Base-by-base conservation (phyloP, 2,113 vertebrate species). In the Hippocampus mohnikei region DNA sequence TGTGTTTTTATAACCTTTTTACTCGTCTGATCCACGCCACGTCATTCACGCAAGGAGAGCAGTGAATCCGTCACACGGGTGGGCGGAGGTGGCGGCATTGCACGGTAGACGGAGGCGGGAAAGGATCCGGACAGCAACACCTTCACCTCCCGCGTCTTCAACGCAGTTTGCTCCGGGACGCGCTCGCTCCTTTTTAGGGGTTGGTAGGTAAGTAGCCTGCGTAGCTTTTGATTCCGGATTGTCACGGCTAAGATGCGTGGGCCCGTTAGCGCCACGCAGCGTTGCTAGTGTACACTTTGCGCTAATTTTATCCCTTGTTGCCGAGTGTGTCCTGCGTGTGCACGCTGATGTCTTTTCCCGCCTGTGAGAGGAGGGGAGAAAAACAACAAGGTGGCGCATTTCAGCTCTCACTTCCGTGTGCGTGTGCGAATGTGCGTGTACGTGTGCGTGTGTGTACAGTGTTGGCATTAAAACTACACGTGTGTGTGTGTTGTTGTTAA, bases 91-190 rank as follows among this genome's bases (percentile, higher is more conserved):
- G 27, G 29, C 9, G 46, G 27, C 3, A 33, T 23, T 6, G 5
- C 12, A 33, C 27, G 72, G 73, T 53, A 84, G 68, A 80, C 78
- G 69, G 52, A 56, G 52, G 50, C 48, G 50, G 70, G 61, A 37
- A n/a, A 40, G 10, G 83, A 82, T 77, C 77, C 40, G 85, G 79
- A 78, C 83, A 84, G 84, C 75, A 77, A 73, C 87, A 87, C 83
- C 86, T 86, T 81, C 64, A 81, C 81, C 87, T 85, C 76, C 69
- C 81, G 23, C 40, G 79, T 76, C 69, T 25, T 61, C 84, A 83
- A 88, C 87, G 87, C 88, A 88, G 87, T 90, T 88, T 84, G 85
- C 81, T 88, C 71, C 67, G 84, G 90, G 88, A 90, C 87, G 85
- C 88, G 85, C 85, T 78, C 81, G 83, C 81, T 48, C n/a, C 23